These are phyloP conservation scores for Marisa cornuarietis DNA, from an alignment of 1,140 invertebrate species.

Conservation along the genomic window DNA sequence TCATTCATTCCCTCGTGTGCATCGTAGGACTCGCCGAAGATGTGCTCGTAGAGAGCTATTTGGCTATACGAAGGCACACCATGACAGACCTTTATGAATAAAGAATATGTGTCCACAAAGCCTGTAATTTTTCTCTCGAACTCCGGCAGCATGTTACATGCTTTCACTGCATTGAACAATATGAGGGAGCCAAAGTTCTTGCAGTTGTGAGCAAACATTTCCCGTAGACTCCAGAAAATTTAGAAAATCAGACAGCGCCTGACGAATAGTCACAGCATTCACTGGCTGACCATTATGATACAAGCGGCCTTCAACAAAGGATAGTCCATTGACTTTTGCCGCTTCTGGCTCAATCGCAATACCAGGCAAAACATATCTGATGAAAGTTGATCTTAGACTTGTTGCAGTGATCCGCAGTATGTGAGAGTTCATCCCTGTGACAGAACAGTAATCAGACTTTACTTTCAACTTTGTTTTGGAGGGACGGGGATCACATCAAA, in stretches of 20 bases:
- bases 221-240: conserved; percentile 10
- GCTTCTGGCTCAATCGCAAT: background rate
- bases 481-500: no score
- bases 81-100: background rate
- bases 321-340: background rate
- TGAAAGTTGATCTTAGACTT: no score
- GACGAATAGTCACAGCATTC: background rate
- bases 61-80: background rate
- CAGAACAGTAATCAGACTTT: no score
- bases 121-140: background rate
- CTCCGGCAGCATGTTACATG: background rate
- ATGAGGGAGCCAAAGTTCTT: background rate
- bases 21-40: background rate
- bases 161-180: background rate
- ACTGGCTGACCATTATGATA: background rate
- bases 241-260: background rate
- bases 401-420: no score
- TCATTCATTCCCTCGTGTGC: conserved; percentile 4
- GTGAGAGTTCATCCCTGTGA: no score
- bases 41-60: background rate
- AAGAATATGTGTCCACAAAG: conserved; percentile 3
- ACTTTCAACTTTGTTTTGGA: no score
- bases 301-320: background rate
- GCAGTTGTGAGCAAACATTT: conserved; percentile 9
- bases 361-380: background rate